Percentiles rank a stretch among this genome's conserved stretches.
Evolutionary conservation across 2,797 vertebrate species (phyloP).

Genomic region (Pseudotriccus pelzelni): DNA sequence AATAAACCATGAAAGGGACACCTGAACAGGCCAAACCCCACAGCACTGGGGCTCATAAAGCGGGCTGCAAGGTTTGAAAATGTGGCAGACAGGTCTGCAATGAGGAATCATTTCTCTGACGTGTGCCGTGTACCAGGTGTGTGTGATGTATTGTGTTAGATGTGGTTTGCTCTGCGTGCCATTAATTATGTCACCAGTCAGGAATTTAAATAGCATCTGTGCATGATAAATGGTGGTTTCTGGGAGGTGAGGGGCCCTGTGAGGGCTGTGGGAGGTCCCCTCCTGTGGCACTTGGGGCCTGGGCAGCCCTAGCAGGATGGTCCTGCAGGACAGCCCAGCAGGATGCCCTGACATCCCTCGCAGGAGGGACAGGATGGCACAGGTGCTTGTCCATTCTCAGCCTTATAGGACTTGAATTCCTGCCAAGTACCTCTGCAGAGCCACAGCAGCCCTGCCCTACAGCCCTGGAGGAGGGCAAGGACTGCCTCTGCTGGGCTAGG

Average conservation of each 20-base stretch:
- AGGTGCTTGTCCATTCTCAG: background rate
- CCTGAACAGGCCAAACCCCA: background rate
- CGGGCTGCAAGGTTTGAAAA: background rate
- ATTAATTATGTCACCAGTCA: background rate
- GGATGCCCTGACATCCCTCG: accelerated
- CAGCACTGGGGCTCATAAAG: background rate
- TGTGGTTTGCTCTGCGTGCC: background rate
- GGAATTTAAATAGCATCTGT: background rate
- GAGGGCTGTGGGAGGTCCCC: accelerated
- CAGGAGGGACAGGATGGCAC: too few relatives aligned
- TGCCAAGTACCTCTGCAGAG: background rate
- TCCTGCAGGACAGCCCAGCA: background rate
- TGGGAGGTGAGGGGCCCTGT: background rate
- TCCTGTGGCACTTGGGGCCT: accelerated
- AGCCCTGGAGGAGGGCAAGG: background rate
- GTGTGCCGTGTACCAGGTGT: background rate
- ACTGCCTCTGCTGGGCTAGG: too few relatives aligned
- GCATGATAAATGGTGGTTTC: background rate
- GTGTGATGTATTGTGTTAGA: background rate
- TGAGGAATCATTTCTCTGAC: background rate
- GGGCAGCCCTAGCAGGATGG: background rate
- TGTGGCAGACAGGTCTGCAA: background rate
- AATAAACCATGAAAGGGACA: background rate
- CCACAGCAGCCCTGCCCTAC: background rate
- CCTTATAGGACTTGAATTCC: accelerated